Base-by-base conservation (phyloP, 2,113 vertebrate genomes). In the Hylia prasina region DNA sequence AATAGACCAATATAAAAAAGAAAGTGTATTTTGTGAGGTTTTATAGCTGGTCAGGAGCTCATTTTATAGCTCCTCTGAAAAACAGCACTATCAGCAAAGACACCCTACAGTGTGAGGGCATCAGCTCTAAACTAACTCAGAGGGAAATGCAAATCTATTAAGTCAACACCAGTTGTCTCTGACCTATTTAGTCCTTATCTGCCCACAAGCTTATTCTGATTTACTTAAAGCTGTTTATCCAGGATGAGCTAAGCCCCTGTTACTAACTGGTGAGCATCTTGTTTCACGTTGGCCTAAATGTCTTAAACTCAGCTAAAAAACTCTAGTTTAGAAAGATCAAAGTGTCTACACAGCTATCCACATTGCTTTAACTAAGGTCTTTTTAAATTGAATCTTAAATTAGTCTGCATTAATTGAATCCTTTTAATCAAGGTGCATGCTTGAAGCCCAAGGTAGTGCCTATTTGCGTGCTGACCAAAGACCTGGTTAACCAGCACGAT, bases 131-230 rank as follows among this genome's bases (percentile, higher is more conserved):
- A 96, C 93, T 84, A 91, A 96, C 91, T 94, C 70, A 66, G 92
- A 86, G 78, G 82, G 92, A 97, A 96, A 93, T 73, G 85, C 92
- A 97, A 95, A 96, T 94, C 93, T 97, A 93, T 97, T 96, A 93
- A 96, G 96, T 95, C 92, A 96, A 96, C 93, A 96, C 78, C 90
- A 95, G 93, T 94, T 96, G 93, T 96, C 93, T 96, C 90, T 96
- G 96, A 96, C 93, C 94, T 93, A 95, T 95, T 93, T 96, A 95
- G 95, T 91, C 94, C 80, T 94, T 93, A 93, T 96, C 95, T 97
- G 92, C 90, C 93, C 94, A 96, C 85, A 90, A 93, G 93, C 92
- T 95, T 93, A 77, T 87, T 88, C 95, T 91, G 93, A 96, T 95
- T 96, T 96, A 94, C 93, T 95, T 90, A 94, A 94, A 97, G 93